Evolutionary conservation across 1,140 invertebrate species (phyloP).

Genomic region (Eufriesea mexicana): DNA sequence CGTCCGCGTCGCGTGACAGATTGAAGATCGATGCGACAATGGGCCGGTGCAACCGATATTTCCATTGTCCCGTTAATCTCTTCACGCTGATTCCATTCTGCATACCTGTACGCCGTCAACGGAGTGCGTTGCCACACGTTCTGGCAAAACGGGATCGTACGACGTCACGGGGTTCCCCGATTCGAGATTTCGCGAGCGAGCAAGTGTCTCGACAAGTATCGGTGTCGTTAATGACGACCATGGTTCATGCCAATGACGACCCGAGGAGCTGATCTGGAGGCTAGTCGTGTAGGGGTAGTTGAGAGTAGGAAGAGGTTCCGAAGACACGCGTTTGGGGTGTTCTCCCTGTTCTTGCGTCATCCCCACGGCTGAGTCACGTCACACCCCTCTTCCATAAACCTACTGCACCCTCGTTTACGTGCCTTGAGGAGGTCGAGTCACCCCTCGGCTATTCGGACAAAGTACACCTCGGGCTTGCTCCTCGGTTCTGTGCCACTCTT

Average conservation of each 20-base stretch:
- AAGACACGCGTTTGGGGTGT: background rate
- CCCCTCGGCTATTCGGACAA: conserved; percentile 11
- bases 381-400: conserved; percentile 44
- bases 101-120: conserved; percentile 5
- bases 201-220: too few species aligned
- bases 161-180: too few species aligned
- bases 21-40: conserved; percentile 38
- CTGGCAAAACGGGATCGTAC: background rate
- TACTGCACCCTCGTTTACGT: conserved; percentile 42
- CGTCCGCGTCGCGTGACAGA: conserved; percentile 10
- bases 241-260: too few species aligned
- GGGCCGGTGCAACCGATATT: conserved; percentile 10
- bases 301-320: background rate
- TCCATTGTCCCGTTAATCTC: conserved; percentile 20
- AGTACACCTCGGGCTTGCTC: background rate
- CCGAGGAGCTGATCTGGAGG: too few species aligned
- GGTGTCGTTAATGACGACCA: too few species aligned
- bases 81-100: conserved; percentile 1
- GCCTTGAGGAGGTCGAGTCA: conserved; percentile 19
- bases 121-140: background rate
- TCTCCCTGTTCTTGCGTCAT: conserved; percentile 55
- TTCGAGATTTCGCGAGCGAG: too few species aligned
- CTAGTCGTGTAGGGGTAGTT: too few species aligned
- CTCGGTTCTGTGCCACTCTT: background rate
- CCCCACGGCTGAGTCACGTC: conserved; percentile 58